Evolutionary conservation across 2,888 invertebrate species (phyloP).

Genomic region (Helobdella robusta): DNA sequence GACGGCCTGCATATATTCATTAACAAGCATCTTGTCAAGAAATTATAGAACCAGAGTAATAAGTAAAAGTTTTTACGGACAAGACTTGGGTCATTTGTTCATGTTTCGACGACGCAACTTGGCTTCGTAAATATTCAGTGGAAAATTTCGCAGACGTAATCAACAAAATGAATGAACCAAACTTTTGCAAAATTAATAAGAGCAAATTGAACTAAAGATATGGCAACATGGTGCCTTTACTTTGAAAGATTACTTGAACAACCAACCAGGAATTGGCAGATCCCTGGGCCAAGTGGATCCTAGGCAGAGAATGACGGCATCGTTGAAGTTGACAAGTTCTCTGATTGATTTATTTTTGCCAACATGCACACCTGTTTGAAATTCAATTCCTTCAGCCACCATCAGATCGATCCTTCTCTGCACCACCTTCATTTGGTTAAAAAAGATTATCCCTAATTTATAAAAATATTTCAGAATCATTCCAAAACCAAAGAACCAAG

Average conservation of each 20-base stretch:
- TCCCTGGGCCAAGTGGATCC: conserved; percentile 96
- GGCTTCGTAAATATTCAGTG: neutral
- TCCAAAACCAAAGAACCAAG: too few species aligned
- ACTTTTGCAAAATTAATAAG: too few species aligned
- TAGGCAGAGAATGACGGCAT: conserved; percentile 78
- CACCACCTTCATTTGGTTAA: conserved; percentile 55
- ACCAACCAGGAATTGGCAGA: conserved; percentile 52
- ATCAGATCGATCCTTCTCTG: conserved; percentile 76
- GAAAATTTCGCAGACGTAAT: too few species aligned
- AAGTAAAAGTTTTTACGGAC: neutral
- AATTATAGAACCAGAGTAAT: neutral
- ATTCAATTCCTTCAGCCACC: conserved; percentile 76
- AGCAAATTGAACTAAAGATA: too few species aligned
- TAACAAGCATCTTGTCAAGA: too few species aligned
- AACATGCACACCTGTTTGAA: conserved; percentile 79
- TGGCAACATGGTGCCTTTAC: too few species aligned
- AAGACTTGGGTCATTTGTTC: neutral
- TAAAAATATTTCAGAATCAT: neutral
- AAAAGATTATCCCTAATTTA: neutral
- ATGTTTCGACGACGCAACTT: neutral
- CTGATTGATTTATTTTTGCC: conserved; percentile 79
- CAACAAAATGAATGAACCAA: too few species aligned
- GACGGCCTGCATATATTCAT: too few species aligned
- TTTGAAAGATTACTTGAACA: too few species aligned
- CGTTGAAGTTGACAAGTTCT: conserved; percentile 57